These are phyloP conservation scores for Podarcis muralis DNA, from an alignment of 2,113 vertebrate genomes.

Conservation along the genomic window DNA sequence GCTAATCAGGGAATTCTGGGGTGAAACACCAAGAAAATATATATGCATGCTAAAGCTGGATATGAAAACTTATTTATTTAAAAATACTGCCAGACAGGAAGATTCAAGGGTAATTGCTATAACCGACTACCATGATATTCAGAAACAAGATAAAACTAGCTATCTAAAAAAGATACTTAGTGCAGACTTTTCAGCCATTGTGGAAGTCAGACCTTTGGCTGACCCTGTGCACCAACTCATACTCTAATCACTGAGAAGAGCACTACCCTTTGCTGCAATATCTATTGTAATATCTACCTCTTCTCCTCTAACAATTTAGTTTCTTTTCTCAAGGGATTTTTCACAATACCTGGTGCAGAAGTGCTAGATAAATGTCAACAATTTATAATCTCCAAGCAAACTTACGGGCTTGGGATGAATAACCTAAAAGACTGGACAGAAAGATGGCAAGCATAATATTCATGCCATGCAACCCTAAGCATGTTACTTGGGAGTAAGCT, in stretches of 20 bases:
- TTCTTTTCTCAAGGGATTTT: background rate
- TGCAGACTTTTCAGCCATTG: background rate
- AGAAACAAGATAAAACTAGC: background rate
- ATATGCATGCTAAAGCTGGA: background rate
- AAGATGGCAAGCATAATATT: background rate
- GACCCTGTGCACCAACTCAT: background rate
- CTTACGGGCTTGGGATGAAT: background rate
- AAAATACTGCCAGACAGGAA: background rate
- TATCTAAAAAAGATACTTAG: constrained; percentile 12
- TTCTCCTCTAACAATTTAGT: background rate
- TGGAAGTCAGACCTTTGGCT: background rate
- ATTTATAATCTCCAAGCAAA: background rate
- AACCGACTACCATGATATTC: background rate
- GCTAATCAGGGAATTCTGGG: background rate
- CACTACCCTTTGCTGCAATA: background rate
- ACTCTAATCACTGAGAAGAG: background rate
- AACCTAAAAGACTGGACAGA: background rate
- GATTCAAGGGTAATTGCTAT: background rate
- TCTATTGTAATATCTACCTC: background rate
- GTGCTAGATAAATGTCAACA: background rate
- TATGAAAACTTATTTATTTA: background rate
- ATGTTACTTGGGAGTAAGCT: background rate
- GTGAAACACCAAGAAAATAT: background rate
- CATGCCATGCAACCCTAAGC: background rate
- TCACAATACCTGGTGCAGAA: background rate